Conservation (phyloP, 2,797 vertebrate genomes). For the Falco naumanni region DNA sequence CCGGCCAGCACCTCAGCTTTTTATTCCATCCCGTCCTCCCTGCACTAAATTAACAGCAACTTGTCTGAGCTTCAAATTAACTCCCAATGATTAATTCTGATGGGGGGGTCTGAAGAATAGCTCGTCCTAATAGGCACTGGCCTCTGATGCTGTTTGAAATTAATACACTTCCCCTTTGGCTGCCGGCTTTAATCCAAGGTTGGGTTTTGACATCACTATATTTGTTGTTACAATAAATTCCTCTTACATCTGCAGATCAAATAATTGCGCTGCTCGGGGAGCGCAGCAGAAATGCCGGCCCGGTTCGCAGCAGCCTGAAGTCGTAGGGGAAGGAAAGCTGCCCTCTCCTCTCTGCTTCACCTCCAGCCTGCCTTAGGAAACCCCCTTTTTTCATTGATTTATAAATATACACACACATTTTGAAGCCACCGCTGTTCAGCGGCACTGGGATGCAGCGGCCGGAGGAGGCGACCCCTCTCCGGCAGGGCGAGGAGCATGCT, state of each 20-base stretch:
- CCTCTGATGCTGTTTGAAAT: conserved; percentile 84
- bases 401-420: rapidly evolving
- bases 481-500: rapidly evolving
- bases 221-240: conserved; percentile 87
- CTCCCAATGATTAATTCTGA: conserved; percentile 94
- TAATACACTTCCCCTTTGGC: conserved; percentile 84
- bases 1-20: conserved; percentile 85
- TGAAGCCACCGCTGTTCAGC: neutral
- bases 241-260: conserved; percentile 84
- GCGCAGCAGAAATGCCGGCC: neutral
- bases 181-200: conserved; percentile 84
- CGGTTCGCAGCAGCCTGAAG: neutral
- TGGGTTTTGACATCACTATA: conserved; percentile 85
- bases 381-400: too few species aligned
- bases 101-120: conserved; percentile 87
- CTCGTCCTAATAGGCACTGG: conserved; percentile 86
- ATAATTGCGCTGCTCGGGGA: conserved; percentile 66
- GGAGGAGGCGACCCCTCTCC: neutral
- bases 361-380: neutral
- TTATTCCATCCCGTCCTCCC: conserved; percentile 84
- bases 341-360: neutral
- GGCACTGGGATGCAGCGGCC: neutral
- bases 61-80: conserved; percentile 95
- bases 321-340: neutral
- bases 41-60: conserved; percentile 94